Evolutionary conservation across 2,113 vertebrate species (phyloP).

Genomic region (Toxotes jaculatrix): DNA sequence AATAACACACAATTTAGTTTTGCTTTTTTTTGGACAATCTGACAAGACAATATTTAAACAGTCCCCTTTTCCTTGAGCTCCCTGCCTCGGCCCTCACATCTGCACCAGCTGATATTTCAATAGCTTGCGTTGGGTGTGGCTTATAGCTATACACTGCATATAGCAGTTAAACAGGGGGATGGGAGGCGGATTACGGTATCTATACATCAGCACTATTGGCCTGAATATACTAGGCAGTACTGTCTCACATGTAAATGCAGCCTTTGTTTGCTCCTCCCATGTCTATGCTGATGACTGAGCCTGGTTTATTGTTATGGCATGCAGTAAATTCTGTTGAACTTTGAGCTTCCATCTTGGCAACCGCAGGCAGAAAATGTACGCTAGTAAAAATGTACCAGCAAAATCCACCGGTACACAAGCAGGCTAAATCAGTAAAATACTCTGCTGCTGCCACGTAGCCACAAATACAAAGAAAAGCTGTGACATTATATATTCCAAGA

Average conservation of each 20-base stretch:
- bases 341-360: conserved; percentile 76
- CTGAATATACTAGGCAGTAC: conserved; percentile 62
- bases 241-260: conserved; percentile 72
- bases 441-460: neutral
- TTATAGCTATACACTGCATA: conserved; percentile 63
- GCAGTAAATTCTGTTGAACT: conserved; percentile 81
- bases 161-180: conserved; percentile 67
- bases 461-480: neutral
- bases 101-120: conserved; percentile 73
- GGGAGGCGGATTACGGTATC: conserved; percentile 68
- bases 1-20: neutral
- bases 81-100: conserved; percentile 51
- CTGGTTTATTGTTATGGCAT: conserved; percentile 72
- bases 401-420: conserved; percentile 6
- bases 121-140: conserved; percentile 74
- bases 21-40: conserved; percentile 8
- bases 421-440: conserved; percentile 6
- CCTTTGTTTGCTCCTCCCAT: conserved; percentile 72
- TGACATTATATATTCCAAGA: neutral
- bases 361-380: conserved; percentile 44
- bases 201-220: conserved; percentile 71
- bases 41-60: conserved; percentile 43
- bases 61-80: conserved; percentile 34
- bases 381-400: conserved; percentile 25
- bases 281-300: conserved; percentile 54